Evolutionary conservation across 1,140 invertebrate species (phyloP).

Genomic region (Helicoverpa zea): DNA sequence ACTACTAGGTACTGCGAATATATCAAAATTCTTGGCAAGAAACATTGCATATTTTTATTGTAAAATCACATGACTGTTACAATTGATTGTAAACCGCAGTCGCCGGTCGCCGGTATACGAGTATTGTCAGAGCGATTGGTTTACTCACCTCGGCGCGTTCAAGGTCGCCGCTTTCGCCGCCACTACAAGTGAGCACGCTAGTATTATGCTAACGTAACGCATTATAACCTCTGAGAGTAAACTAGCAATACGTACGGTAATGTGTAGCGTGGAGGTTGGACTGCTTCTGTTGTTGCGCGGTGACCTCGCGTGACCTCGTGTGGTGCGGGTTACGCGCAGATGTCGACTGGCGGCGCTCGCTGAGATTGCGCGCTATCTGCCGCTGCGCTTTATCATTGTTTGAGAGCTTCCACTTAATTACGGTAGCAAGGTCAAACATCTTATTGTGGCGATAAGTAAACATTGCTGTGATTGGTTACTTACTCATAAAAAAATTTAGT

Average conservation of each 20-base stretch:
- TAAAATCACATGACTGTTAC: no score
- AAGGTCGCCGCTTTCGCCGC: slow-evolving; percentile 35
- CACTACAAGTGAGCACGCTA: background rate
- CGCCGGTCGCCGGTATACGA: background rate
- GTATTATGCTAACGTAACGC: background rate
- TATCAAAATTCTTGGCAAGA: no score
- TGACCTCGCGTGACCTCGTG: slow-evolving; percentile 21
- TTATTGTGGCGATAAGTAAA: slow-evolving; percentile 20
- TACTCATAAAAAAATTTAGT: background rate
- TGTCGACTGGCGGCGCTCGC: slow-evolving; percentile 12
- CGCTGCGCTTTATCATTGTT: slow-evolving; percentile 41
- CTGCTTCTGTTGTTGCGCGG: background rate
- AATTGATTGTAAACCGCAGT: background rate
- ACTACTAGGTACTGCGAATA: no score
- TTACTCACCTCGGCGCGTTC: slow-evolving; percentile 35
- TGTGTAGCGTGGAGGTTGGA: background rate
- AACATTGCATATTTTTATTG: no score
- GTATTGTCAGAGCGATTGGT: background rate
- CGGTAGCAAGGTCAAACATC: slow-evolving; percentile 8
- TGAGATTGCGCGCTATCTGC: slow-evolving; percentile 34
- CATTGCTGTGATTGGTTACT: slow-evolving; percentile 8
- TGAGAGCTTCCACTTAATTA: slow-evolving; percentile 40
- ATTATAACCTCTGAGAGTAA: slow-evolving; percentile 13
- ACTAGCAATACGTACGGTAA: slow-evolving; percentile 7
- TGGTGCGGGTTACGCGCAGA: background rate